Percentiles rank a stretch among this genome's conserved stretches.
Conservation (phyloP, 2,888 invertebrate species). For the Trachelus tabidus region DNA sequence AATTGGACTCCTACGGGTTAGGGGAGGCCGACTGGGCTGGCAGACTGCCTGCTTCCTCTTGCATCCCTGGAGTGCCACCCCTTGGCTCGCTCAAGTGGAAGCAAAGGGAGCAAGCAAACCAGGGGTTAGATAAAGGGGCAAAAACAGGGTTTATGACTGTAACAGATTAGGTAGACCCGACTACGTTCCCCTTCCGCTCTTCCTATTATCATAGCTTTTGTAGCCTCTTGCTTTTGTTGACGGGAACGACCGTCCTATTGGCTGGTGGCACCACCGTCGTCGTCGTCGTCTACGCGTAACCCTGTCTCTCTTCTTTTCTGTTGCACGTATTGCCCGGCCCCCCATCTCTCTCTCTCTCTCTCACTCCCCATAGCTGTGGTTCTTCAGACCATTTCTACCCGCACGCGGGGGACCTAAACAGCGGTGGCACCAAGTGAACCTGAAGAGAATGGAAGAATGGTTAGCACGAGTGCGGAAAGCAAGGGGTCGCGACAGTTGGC, state of each 20-base stretch:
- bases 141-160: constrained; percentile 64
- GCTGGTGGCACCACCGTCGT: constrained; percentile 1
- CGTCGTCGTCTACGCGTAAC: constrained; percentile 5
- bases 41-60: not conserved
- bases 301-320: constrained; percentile 23
- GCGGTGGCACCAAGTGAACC: not conserved
- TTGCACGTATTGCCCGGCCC: constrained; percentile 11
- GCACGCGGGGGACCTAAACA: not conserved
- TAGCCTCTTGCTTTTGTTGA: constrained; percentile 40
- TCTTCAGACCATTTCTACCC: not conserved
- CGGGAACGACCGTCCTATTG: constrained; percentile 6
- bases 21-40: not conserved
- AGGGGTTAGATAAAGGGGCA: constrained; percentile 38
- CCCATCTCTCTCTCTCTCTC: not conserved
- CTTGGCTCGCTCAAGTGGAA: constrained; percentile 43
- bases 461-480: constrained; percentile 28
- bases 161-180: constrained; percentile 60
- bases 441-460: not conserved
- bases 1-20: not conserved
- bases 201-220: constrained; percentile 41
- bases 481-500: constrained; percentile 59
- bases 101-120: constrained; percentile 34
- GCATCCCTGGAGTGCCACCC: constrained; percentile 34
- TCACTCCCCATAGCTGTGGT: not conserved
- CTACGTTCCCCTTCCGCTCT: constrained; percentile 26